Conservation (phyloP, 30 jellyfish, hydroid and myxozoan genomes). For the Chironex yamaguchii region DNA sequence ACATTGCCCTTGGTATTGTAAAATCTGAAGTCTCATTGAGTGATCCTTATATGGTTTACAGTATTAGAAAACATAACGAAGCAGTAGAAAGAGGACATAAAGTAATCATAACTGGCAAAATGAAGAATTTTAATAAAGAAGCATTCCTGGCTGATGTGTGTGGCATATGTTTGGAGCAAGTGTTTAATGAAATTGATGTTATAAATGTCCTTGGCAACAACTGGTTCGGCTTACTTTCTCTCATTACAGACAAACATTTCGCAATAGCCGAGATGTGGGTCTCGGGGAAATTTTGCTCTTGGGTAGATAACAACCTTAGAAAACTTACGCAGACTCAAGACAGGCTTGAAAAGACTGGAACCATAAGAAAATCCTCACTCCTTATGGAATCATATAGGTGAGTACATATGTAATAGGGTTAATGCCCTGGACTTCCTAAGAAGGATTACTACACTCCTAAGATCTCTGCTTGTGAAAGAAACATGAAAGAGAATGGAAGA, state of each 20-base stretch:
- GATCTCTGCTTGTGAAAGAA: not conserved
- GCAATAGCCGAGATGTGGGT: constrained; percentile 39
- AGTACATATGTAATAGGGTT: not conserved
- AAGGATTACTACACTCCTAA: constrained; percentile 1
- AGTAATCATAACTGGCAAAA: constrained; percentile 42
- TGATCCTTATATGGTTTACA: constrained; percentile 34
- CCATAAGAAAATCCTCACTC: not conserved
- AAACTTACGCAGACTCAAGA: constrained; percentile 44
- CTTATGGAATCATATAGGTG: constrained; percentile 41
- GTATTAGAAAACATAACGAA: constrained; percentile 34
- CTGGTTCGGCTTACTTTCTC: constrained; percentile 25
- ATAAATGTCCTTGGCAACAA: constrained; percentile 14
- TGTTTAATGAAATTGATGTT: constrained; percentile 36
- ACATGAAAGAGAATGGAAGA: too few species aligned
- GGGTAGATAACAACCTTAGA: constrained; percentile 41
- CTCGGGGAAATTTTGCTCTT: constrained; percentile 52
- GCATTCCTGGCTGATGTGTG: constrained; percentile 61
- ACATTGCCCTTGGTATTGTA: constrained; percentile 20
- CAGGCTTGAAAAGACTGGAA: constrained; percentile 37
- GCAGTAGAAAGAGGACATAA: constrained; percentile 45
- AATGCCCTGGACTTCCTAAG: constrained; percentile 5
- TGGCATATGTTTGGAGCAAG: constrained; percentile 58
- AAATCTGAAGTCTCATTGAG: constrained; percentile 9
- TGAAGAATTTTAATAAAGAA: constrained; percentile 23
- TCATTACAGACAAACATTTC: constrained; percentile 33